These are phyloP conservation scores for Endotricha flammealis DNA, from an alignment of 2,888 invertebrate genomes.

Conservation along the genomic window DNA sequence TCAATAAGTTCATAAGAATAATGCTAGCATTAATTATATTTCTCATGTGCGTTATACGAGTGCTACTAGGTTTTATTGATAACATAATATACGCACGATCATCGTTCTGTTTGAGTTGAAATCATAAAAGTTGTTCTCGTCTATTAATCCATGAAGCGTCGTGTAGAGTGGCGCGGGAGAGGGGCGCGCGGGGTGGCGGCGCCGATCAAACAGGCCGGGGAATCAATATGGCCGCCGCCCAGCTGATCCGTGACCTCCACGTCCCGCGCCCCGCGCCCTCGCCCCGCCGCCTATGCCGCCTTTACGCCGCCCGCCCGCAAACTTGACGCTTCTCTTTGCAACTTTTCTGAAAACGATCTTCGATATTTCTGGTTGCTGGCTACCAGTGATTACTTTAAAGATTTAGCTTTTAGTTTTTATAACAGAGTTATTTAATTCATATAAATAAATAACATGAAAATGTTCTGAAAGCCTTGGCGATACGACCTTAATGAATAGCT, in stretches of 20 bases:
- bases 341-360: slow-evolving; percentile 54
- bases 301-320: slow-evolving; percentile 39
- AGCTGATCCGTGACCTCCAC: slow-evolving; percentile 76
- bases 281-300: slow-evolving; percentile 27
- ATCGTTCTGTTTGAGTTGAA: slow-evolving; percentile 70
- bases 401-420: no score
- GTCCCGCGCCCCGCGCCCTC: slow-evolving; percentile 41
- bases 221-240: slow-evolving; percentile 78
- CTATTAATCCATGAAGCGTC: slow-evolving; percentile 66
- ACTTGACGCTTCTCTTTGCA: slow-evolving; percentile 59
- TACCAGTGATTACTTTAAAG: slow-evolving; percentile 3
- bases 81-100: slow-evolving; percentile 42
- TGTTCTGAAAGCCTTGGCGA: no score
- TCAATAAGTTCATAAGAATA: no score
- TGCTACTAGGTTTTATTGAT: slow-evolving; percentile 18
- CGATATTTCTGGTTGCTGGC: slow-evolving; percentile 18
- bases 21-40: no score
- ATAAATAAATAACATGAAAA: no score
- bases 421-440: no score
- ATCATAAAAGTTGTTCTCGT: slow-evolving; percentile 77
- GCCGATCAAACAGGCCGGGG: slow-evolving; percentile 76
- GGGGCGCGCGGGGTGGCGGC: slow-evolving; percentile 50
- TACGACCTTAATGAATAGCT: no score
- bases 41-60: slow-evolving; percentile 2
- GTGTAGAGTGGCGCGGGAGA: slow-evolving; percentile 30